Base-by-base conservation (phyloP, 2,888 invertebrate species). In the Gibbula magus region DNA sequence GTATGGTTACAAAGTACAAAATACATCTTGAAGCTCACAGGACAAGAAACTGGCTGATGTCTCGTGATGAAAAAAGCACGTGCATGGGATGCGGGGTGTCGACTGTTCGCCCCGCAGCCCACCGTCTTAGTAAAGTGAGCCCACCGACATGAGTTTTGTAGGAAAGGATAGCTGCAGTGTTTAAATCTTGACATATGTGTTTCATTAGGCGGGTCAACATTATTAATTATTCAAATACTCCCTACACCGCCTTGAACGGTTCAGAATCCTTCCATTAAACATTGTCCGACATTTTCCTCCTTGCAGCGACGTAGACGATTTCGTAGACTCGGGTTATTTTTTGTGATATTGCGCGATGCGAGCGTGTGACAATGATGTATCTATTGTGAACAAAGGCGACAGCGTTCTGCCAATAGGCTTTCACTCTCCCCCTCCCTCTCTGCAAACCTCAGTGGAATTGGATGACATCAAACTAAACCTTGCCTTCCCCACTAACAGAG, bases 121-220 rank as follows among this genome's bases (percentile, higher is more conserved):
- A 35, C 29, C 32, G 29, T 20, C 70, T 20, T 35, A 70, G 70
- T 35, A 70, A 70, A 70, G 35, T 35, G 70, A 70, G 32, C 29
- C 20, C 13, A 8, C 18, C 32, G 35, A 32, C 39, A 35, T 39
- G 35, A 13, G 70, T 70, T 39, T 70, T 32, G 70, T 35, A 35
- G 39, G 70, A 70, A 70, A 70, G 70, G 70, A 35, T 70, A 70
- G 70, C 29, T 32, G 39, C 32, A 70, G 35, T 70, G 70, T 70
- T 70, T 70, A 18, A 70, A 70, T 70, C 70, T 70, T 35, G n/a
- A 20, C 70, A 70, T 70, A 70, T 70, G 70, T 70, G 35, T 70
- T 70, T 70, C 70, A 39, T 70, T 70, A 32, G 70, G 70, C 70
- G 70, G 70, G 70, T 70, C 70, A 70, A 70, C 70, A 70, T 70